Conservation (phyloP, 2,113 vertebrate genomes). For the Nyctibius bracteatus region DNA sequence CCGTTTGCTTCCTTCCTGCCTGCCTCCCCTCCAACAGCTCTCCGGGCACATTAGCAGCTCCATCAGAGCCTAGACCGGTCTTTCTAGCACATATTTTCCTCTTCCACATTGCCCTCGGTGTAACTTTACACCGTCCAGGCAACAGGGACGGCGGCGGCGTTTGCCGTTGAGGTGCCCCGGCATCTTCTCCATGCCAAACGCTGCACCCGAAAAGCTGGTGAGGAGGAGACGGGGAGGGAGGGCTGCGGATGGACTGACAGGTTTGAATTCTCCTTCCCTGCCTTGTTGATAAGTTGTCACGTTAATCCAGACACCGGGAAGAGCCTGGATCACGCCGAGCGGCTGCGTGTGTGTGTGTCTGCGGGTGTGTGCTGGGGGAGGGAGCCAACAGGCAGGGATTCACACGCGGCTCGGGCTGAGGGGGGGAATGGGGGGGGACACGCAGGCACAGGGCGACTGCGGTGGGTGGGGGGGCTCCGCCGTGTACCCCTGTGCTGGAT, state of each 20-base stretch:
- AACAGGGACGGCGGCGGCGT: neutral
- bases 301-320: constrained; percentile 72
- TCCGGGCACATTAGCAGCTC: constrained; percentile 44
- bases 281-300: constrained; percentile 75
- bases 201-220: constrained; percentile 20
- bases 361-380: constrained; percentile 26
- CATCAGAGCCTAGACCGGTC: constrained; percentile 51
- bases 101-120: constrained; percentile 43
- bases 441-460: no score
- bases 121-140: constrained; percentile 31
- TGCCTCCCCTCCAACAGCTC: constrained; percentile 26
- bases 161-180: neutral
- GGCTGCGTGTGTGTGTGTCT: constrained; percentile 2
- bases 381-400: neutral
- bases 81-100: constrained; percentile 56
- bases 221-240: neutral
- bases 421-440: neutral
- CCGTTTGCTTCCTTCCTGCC: constrained; percentile 53
- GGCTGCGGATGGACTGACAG: constrained; percentile 63
- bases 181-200: constrained; percentile 13
- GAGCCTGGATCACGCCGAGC: constrained; percentile 68
- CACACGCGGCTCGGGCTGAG: neutral
- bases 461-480: neutral
- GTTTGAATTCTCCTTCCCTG: constrained; percentile 73
- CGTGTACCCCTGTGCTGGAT: neutral